Conservation (phyloP, 1,140 invertebrate genomes). For the Pseudomyrmex gracilis region DNA sequence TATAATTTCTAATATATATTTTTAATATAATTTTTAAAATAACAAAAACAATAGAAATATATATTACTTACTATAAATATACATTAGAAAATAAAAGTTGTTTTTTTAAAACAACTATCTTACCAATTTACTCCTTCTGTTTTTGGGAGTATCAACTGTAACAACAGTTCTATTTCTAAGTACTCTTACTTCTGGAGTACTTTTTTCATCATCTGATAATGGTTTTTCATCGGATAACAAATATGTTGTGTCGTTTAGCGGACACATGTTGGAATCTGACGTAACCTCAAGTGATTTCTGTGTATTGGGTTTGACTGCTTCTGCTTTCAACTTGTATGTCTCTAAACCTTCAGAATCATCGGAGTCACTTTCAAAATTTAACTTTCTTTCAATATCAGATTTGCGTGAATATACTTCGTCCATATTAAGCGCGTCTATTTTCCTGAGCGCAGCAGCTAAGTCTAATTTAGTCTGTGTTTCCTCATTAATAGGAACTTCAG, state of each 20-base stretch:
- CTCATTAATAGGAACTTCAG: conserved; percentile 67
- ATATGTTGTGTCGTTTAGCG: background rate
- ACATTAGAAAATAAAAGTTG: too few species aligned
- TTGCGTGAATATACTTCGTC: conserved; percentile 36
- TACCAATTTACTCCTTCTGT: conserved; percentile 21
- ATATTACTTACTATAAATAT: conserved; percentile 6
- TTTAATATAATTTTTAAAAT: too few species aligned
- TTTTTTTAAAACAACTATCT: conserved; percentile 13
- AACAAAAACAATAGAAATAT: background rate
- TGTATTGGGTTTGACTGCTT: background rate
- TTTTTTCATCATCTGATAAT: background rate
- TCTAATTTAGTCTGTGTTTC: conserved; percentile 46
- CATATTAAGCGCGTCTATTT: conserved; percentile 68
- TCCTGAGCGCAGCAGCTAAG: conserved; percentile 62
- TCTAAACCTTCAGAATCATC: conserved; percentile 54
- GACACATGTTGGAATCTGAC: background rate
- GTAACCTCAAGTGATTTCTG: background rate
- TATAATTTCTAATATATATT: background rate
- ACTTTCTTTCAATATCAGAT: conserved; percentile 63
- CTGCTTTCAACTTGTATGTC: background rate
- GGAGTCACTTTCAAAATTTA: conserved; percentile 72
- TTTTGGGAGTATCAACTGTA: conserved; percentile 20
- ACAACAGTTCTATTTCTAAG: conserved; percentile 67
- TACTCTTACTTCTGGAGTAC: conserved; percentile 23
- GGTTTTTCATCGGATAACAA: background rate